phyloP scores from a whole-genome alignment of 2,888 invertebrate genomes.

The Mythimna albipuncta region DNA sequence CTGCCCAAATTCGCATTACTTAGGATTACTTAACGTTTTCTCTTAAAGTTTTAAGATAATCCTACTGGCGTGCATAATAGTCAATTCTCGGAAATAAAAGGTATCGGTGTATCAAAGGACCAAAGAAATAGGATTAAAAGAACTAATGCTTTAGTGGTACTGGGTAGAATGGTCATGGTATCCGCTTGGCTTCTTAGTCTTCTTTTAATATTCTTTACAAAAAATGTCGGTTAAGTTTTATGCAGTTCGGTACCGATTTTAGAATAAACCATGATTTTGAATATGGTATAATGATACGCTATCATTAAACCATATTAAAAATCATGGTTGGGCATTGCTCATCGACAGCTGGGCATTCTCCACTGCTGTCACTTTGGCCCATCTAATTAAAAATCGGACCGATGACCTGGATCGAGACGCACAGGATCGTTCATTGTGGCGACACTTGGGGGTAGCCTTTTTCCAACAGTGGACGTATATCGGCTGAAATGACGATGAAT shows the following conservation, averaged over 20 bases:
- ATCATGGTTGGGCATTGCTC: too few species aligned
- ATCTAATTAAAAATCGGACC: too few species aligned
- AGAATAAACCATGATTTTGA: too few species aligned
- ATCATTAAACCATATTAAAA: too few species aligned
- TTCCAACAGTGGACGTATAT: too few species aligned
- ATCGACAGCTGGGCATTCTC: too few species aligned
- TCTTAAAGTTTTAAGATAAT: conserved; percentile 62
- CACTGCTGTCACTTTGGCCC: too few species aligned
- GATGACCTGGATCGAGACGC: too few species aligned
- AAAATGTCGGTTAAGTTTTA: conserved; percentile 52
- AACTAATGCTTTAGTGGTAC: conserved; percentile 64
- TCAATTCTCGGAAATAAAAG: conserved; percentile 63
- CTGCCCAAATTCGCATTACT: conserved; percentile 65
- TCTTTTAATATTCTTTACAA: conserved; percentile 61
- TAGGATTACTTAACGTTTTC: conserved; percentile 63
- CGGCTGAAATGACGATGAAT: too few species aligned
- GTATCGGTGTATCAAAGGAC: conserved; percentile 56
- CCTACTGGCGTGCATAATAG: conserved; percentile 66
- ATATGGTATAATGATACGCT: too few species aligned
- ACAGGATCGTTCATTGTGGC: too few species aligned
- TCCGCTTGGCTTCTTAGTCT: conserved; percentile 41
- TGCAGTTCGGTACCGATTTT: conserved; percentile 59
- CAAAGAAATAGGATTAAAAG: conserved; percentile 67
- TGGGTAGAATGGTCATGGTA: conserved; percentile 52
- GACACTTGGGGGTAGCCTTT: too few species aligned